Base-by-base conservation (phyloP, 2,888 invertebrate genomes). In the Dryobotodes eremita region DNA sequence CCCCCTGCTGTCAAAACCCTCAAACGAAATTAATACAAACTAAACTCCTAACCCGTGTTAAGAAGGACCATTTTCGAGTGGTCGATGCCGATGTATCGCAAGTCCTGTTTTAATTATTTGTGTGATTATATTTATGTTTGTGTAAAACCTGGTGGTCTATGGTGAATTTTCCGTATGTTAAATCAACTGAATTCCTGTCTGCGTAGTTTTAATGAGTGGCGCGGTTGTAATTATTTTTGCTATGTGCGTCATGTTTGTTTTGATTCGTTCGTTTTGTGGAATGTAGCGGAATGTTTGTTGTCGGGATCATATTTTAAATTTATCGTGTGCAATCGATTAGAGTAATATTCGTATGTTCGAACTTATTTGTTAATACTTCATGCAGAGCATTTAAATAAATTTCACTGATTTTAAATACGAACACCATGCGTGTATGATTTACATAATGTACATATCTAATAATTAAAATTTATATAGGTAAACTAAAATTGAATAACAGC, bases 31-130 rank as follows among this genome's bases (percentile, higher is more conserved):
- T 71, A 77, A 74, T 31, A 36, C 36, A 50, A 69, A 65, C 71
- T 76, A 59, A 71, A 53, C 26, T 53, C n/a, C 46, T 79, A 77
- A 79, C 61, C 23, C 10, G 13, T 42, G 42, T 17, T 17, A 50
- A 1, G 15, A 79, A 70, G 64, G 85, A 62, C 71, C 71, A 86
- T 80, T 84, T 88, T 88, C 64, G 59, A 61, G n/a, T 73, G 74
- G 72, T n/a, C 70, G 71, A 66, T 77, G 48, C 31, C 15, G 11
- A 62, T 71, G 69, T 66, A 65, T 75, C n/a, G 23, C 15, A 66
- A 76, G n/a, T 69, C 31, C 53, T 66, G 71, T 79, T 88, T 86
- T 89, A 86, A 87, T 87, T 68, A 79, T 83, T 79, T 71, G 53
- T 53, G 65, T 64, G 70, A 80, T 84, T 82, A 80, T 83, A 83